Base-by-base conservation (phyloP, 2,113 vertebrate species). In the Microtus pennsylvanicus region DNA sequence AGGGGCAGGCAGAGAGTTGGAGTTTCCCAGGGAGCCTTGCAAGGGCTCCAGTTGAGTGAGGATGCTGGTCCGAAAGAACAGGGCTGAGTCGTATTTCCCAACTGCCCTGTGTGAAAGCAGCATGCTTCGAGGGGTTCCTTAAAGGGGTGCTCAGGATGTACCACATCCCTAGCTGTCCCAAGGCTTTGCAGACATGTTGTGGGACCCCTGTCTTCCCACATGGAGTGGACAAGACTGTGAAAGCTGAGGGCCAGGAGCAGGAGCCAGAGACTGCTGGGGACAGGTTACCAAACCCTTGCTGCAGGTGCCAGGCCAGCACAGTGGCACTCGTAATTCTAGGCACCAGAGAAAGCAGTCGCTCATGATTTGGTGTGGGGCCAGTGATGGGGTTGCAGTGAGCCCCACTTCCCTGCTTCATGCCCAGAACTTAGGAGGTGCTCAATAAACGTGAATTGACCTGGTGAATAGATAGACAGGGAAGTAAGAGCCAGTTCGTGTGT, bases 401-500 rank as follows among this genome's bases (percentile, higher is more conserved):
- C 61, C 47, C 26, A 0, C 78, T 30, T 1, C 2, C 0, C 50
- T 14, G 42, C 35, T 28, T 19, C 0, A 12, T 3, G 52, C 17
- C 17, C 21, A 16, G 55, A 8, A 0, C 61, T 35, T 24, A 0
- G 58, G 5, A 4, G 26, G 38, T 6, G 0, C 72, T 47, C 21
- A 1, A 61, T 8, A 3, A 35, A 7, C 22, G 0, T 17, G 24
- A 82, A 82, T 0, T 42, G 47, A 33, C 5, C 35, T n/a, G 14
- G 42, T 52, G 0, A 16, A 13, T 24, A 12, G 17, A 83, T 42
- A 17, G 2, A 4, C 89, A 4, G 2, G 3, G 4, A 1, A 22
- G 10, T 0, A 4, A 42, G 50, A 5, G 4, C 10, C 21, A 1
- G 1, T 2, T 45, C 70, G 0, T 6, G 2, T 7, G 50, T 38